Percentiles rank a stretch among this genome's conserved stretches.
Conservation (phyloP, 2,888 invertebrate species). For the Lycophotia porphyrea region DNA sequence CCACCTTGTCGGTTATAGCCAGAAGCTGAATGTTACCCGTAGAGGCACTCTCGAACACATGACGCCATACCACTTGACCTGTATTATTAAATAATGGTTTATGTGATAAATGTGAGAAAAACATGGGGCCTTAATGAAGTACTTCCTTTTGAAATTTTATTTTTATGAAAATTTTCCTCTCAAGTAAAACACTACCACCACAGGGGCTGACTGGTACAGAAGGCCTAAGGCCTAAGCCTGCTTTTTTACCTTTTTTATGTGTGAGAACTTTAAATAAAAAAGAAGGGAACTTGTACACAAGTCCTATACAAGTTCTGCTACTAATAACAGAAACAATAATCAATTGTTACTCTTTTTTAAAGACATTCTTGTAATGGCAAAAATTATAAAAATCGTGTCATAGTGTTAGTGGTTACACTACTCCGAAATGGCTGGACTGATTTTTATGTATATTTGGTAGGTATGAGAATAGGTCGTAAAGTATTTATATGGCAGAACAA, state of each 20-base stretch:
- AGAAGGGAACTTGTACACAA: background rate
- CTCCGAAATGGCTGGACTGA: too few relatives aligned
- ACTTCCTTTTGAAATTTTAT: constrained; percentile 4
- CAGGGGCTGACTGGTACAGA: background rate
- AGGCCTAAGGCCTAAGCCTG: background rate
- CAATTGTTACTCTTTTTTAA: background rate
- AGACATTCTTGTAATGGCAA: background rate
- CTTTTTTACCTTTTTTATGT: background rate
- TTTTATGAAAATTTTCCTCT: background rate
- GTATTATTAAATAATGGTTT: constrained; percentile 31
- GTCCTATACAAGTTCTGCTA: background rate
- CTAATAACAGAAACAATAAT: background rate
- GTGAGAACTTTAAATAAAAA: too few relatives aligned
- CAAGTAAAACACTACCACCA: background rate
- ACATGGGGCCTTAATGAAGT: background rate
- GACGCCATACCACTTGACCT: constrained; percentile 95
- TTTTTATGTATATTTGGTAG: too few relatives aligned
- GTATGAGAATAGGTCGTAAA: too few relatives aligned
- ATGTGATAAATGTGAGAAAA: background rate
- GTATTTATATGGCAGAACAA: too few relatives aligned
- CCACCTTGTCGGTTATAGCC: constrained; percentile 91
- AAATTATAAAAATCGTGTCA: too few relatives aligned
- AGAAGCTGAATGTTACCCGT: constrained; percentile 92
- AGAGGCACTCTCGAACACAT: constrained; percentile 92
- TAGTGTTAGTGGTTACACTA: too few relatives aligned